These are phyloP conservation scores for Allochrocebus solatus DNA, from an alignment of 2,797 vertebrate genomes.

Conservation along the genomic window DNA sequence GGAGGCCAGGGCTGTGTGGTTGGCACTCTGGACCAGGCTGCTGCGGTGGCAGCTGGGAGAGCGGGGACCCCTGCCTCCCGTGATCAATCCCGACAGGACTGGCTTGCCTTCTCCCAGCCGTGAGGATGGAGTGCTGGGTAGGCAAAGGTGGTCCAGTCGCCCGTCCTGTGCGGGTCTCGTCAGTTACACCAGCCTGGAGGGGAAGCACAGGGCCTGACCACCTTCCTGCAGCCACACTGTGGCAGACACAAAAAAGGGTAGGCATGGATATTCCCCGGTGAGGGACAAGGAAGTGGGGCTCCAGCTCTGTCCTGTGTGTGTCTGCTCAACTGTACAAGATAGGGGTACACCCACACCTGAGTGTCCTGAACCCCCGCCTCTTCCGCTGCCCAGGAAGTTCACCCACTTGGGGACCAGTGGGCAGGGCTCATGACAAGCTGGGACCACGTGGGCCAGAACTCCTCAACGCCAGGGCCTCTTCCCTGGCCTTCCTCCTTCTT, in stretches of 20 bases:
- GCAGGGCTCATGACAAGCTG: background rate
- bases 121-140: fast-evolving
- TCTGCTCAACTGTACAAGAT: background rate
- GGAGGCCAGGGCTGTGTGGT: background rate
- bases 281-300: fast-evolving
- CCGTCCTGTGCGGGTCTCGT: fast-evolving
- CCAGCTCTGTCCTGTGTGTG: fast-evolving
- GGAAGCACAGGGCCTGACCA: fast-evolving
- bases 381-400: too few relatives aligned
- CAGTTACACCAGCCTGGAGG: fast-evolving
- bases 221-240: fast-evolving
- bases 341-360: too few relatives aligned
- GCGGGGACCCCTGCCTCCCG: fast-evolving
- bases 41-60: fast-evolving
- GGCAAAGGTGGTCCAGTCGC: fast-evolving
- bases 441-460: background rate
- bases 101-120: fast-evolving
- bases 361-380: background rate
- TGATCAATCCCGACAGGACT: fast-evolving
- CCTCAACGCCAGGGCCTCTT: background rate
- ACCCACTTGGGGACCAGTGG: too few relatives aligned
- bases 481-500: fast-evolving
- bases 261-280: fast-evolving
- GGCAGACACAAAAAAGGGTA: fast-evolving
- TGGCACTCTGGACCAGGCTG: background rate